phyloP scores from a whole-genome alignment of 1,140 invertebrate genomes.

The Holotrichia oblita region DNA sequence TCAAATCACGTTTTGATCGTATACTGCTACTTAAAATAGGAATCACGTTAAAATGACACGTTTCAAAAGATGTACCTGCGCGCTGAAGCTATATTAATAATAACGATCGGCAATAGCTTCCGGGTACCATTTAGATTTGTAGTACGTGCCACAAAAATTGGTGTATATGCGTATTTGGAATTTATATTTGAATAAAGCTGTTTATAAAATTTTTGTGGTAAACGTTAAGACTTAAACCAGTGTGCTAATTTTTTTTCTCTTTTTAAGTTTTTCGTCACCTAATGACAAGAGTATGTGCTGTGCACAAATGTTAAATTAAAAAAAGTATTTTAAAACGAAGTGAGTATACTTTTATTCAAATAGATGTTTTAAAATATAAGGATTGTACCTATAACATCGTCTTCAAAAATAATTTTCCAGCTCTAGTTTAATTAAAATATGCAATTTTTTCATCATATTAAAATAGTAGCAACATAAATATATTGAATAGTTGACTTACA shows the following conservation, averaged over 20 bases:
- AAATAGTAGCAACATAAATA: background rate
- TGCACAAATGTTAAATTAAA: conserved; percentile 49
- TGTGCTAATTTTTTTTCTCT: conserved; percentile 14
- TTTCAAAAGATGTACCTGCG: background rate
- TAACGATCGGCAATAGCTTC: background rate
- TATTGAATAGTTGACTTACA: background rate
- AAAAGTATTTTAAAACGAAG: conserved; percentile 6
- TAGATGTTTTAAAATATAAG: conserved; percentile 21
- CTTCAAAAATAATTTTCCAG: background rate
- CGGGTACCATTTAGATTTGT: background rate
- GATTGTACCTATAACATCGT: background rate
- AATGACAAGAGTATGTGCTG: conserved; percentile 50
- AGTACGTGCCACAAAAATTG: background rate
- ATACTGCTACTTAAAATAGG: conserved; percentile 7
- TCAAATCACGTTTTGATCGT: background rate
- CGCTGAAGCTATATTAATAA: background rate
- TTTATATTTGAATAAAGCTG: background rate
- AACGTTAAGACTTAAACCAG: conserved; percentile 31
- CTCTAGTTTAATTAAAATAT: background rate
- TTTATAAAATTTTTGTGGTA: conserved; percentile 1
- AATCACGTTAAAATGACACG: background rate
- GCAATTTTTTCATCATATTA: background rate
- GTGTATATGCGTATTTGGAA: background rate
- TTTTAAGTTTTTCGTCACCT: conserved; percentile 18
- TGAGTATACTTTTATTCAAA: background rate